Conservation (phyloP, 2,888 invertebrate genomes). For the Eristalis arbustorum region DNA sequence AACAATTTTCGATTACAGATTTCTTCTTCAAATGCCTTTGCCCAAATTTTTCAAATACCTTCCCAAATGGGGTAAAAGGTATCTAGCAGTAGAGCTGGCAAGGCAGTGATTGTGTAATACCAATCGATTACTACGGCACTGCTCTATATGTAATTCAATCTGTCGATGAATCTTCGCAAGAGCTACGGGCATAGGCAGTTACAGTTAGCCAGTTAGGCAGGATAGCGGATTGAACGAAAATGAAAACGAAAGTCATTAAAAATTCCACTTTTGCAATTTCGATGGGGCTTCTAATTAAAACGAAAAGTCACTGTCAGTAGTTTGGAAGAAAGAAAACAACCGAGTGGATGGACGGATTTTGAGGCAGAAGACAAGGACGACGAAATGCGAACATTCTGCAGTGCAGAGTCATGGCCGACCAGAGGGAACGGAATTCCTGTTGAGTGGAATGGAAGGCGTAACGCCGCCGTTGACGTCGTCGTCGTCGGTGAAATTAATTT, state of each 20-base stretch:
- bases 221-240: slow-evolving; percentile 18
- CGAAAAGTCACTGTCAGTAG: slow-evolving; percentile 67
- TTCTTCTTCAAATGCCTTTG: slow-evolving; percentile 12
- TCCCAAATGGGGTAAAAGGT: slow-evolving; percentile 5
- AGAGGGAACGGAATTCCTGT: slow-evolving; percentile 11
- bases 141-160: slow-evolving; percentile 37
- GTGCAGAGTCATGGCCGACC: slow-evolving; percentile 29
- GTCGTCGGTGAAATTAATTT: slow-evolving; percentile 53
- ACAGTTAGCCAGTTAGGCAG: slow-evolving; percentile 23
- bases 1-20: slow-evolving; percentile 24
- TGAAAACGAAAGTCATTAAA: slow-evolving; percentile 64
- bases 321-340: slow-evolving; percentile 38
- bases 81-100: background rate
- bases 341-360: background rate
- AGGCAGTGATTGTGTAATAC: background rate
- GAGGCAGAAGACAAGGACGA: background rate
- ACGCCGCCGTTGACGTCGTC: background rate
- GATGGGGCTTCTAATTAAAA: slow-evolving; percentile 56
- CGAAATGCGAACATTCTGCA: background rate
- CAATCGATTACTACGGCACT: slow-evolving; percentile 14
- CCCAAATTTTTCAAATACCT: slow-evolving; percentile 17
- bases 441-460: slow-evolving; percentile 15
- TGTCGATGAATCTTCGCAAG: slow-evolving; percentile 20
- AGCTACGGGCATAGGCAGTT: background rate
- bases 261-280: slow-evolving; percentile 60